Evolutionary conservation across 2,888 invertebrate species (phyloP).

Genomic region (Lathronympha strigana): DNA sequence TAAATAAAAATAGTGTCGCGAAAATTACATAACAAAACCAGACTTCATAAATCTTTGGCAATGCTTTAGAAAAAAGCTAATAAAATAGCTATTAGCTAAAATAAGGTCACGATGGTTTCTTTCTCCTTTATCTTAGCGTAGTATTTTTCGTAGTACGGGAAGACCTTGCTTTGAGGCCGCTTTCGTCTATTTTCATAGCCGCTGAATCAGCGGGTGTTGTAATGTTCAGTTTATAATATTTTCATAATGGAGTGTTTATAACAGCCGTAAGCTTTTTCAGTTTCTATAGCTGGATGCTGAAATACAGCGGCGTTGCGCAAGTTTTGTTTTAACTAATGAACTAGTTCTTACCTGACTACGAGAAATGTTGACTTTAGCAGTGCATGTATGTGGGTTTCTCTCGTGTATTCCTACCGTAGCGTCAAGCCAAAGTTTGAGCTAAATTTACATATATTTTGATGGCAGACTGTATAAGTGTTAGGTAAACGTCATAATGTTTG

Average conservation of each 20-base stretch:
- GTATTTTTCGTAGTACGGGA: constrained; percentile 18
- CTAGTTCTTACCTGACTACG: too few species aligned
- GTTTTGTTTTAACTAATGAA: neutral
- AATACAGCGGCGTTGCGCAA: neutral
- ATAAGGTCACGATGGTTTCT: constrained; percentile 7
- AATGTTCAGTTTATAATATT: constrained; percentile 35
- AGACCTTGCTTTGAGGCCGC: constrained; percentile 23
- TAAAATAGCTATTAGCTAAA: constrained; percentile 1
- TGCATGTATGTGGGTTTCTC: too few species aligned
- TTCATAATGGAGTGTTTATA: constrained; percentile 27
- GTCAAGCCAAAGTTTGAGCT: too few species aligned
- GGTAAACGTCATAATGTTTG: too few species aligned
- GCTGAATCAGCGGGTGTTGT: constrained; percentile 27
- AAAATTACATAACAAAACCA: constrained; percentile 6
- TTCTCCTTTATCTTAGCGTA: constrained; percentile 2
- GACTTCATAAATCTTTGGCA: constrained; percentile 10
- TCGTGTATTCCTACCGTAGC: too few species aligned
- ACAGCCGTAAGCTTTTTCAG: neutral
- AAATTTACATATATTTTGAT: too few species aligned
- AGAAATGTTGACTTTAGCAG: too few species aligned
- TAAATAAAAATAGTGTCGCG: neutral
- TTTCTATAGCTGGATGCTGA: neutral
- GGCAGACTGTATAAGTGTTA: too few species aligned
- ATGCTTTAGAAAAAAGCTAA: constrained; percentile 15
- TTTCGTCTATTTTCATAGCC: constrained; percentile 29